Conservation (phyloP, 2,797 vertebrate genomes). For the Melanotaenia parkinsoni region DNA sequence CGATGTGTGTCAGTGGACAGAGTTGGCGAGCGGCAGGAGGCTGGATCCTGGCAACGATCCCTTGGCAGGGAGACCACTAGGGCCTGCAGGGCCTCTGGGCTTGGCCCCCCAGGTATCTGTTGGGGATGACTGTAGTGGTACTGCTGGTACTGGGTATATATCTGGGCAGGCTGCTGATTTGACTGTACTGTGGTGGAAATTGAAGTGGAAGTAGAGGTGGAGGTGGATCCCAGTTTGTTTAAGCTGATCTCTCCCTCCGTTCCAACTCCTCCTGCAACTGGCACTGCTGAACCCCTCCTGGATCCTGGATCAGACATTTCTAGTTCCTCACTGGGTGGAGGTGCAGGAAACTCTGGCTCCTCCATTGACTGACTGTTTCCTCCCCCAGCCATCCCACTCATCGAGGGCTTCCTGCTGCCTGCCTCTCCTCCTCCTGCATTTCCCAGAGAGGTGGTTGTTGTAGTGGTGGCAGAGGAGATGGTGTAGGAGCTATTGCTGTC, state of each 20-base stretch:
- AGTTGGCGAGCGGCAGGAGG: conserved; percentile 92
- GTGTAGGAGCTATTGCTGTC: conserved; percentile 96
- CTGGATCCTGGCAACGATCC: conserved; percentile 95
- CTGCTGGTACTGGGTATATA: conserved; percentile 83
- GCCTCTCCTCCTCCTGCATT: conserved; percentile 72
- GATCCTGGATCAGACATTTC: conserved; percentile 68
- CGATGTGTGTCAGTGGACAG: conserved; percentile 98
- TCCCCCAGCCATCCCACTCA: conserved; percentile 56
- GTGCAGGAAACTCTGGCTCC: conserved; percentile 81
- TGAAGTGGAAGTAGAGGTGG: conserved; percentile 90
- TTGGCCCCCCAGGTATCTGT: conserved; percentile 81
- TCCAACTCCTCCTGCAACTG: conserved; percentile 48
- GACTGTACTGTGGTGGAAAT: conserved; percentile 89
- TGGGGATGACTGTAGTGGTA: conserved; percentile 84
- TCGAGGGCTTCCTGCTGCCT: conserved; percentile 75
- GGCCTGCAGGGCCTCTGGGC: conserved; percentile 92
- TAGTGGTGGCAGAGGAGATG: conserved; percentile 89
- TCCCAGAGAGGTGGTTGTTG: conserved; percentile 91
- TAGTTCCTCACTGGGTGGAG: conserved; percentile 81
- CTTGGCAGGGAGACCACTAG: conserved; percentile 95
- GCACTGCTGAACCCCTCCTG: conserved; percentile 73
- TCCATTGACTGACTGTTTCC: conserved; percentile 56
- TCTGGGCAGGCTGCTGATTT: conserved; percentile 78
- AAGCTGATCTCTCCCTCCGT: conserved; percentile 79
- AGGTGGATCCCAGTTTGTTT: conserved; percentile 89